phyloP scores from a whole-genome alignment of 2,888 invertebrate genomes.

The Galeopsomyia nigrocyanea region DNA sequence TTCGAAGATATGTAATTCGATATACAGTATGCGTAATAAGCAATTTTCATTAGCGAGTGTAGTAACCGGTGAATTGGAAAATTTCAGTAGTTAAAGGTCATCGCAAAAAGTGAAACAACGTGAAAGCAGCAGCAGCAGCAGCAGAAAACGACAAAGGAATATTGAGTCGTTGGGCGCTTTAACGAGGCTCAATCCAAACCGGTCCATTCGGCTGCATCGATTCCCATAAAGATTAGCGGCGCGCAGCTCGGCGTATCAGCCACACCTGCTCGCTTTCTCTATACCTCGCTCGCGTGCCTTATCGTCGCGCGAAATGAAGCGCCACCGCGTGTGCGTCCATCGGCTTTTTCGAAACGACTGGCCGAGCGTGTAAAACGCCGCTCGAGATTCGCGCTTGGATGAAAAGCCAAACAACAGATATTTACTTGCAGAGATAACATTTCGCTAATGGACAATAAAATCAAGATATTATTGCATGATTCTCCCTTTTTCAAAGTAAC shows the following conservation, averaged over 20 bases:
- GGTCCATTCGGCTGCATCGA: constrained; percentile 37
- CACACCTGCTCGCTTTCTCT: background rate
- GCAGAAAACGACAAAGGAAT: constrained; percentile 1
- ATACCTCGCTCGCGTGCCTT: background rate
- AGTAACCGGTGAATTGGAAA: no score
- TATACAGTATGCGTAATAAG: no score
- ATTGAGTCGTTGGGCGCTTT: constrained; percentile 42
- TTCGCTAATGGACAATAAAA: no score
- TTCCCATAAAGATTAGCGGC: constrained; percentile 44
- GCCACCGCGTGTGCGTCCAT: background rate
- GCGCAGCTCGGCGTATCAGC: background rate
- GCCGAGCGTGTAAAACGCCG: background rate
- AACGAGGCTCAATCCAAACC: constrained; percentile 44
- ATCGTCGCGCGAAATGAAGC: constrained; percentile 12
- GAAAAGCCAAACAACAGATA: background rate
- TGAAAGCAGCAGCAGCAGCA: no score
- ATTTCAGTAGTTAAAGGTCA: no score
- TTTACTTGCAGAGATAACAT: no score
- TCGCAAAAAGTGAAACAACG: no score
- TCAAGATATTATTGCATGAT: no score
- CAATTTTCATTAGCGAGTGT: no score
- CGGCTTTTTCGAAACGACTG: constrained; percentile 5
- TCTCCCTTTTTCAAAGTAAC: no score
- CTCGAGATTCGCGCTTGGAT: background rate
- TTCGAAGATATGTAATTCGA: no score